Conservation (phyloP, 2,888 invertebrate genomes). For the Caenorhabditis panamensis region DNA sequence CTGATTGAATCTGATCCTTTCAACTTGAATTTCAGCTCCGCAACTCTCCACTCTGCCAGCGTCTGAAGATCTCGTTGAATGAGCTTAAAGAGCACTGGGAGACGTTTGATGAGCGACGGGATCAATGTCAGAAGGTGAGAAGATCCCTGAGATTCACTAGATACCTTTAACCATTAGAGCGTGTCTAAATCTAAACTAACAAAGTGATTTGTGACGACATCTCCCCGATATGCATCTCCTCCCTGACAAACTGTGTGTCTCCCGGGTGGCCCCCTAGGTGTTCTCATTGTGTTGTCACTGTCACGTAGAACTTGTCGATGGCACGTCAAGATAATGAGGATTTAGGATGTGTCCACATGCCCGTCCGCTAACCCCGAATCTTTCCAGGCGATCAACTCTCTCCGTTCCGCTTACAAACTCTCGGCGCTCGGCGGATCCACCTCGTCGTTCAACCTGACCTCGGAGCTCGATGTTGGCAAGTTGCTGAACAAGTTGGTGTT, state of each 20-base stretch:
- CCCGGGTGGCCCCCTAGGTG: slow-evolving; percentile 6
- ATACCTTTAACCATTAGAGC: not conserved
- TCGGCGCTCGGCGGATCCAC: slow-evolving; percentile 85
- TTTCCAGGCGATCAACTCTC: slow-evolving; percentile 84
- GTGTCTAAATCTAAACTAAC: slow-evolving; percentile 34
- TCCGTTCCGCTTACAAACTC: slow-evolving; percentile 89
- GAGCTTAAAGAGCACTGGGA: slow-evolving; percentile 96
- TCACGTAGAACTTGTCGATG: slow-evolving; percentile 27
- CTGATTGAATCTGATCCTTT: not conserved
- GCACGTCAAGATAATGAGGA: slow-evolving; percentile 47
- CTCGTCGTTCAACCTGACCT: slow-evolving; percentile 76
- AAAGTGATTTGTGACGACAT: slow-evolving; percentile 49
- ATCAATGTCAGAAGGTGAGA: slow-evolving; percentile 86
- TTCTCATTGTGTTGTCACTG: slow-evolving; percentile 31
- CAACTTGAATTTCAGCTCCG: slow-evolving; percentile 77
- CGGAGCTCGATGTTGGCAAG: slow-evolving; percentile 89
- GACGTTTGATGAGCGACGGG: slow-evolving; percentile 93
- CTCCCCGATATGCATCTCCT: not conserved
- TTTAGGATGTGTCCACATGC: not conserved
- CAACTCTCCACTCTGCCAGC: slow-evolving; percentile 86
- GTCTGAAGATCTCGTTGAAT: slow-evolving; percentile 90
- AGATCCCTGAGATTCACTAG: not conserved
- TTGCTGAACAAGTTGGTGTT: slow-evolving; percentile 93
- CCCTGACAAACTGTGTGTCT: not conserved
- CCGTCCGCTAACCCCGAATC: not conserved